Evolutionary conservation across 92 coral and sea anemone species (phyloP).

Genomic region (Parazoanthus darwini): DNA sequence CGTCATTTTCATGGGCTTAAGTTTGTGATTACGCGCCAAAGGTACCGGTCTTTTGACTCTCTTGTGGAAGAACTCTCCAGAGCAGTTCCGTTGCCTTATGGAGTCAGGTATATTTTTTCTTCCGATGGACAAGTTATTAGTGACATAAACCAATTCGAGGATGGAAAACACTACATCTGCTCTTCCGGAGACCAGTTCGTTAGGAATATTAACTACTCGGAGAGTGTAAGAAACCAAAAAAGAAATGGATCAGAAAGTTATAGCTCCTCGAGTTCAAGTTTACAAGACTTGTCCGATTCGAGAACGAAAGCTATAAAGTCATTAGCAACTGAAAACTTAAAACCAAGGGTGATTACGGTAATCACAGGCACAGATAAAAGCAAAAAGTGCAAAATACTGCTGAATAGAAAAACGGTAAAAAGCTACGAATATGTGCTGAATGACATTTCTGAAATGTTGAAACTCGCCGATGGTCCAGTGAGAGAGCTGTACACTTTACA

Average conservation of each 20-base stretch:
- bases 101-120: slow-evolving; percentile 73
- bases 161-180: slow-evolving; percentile 73
- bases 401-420: slow-evolving; percentile 77
- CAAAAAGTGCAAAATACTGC: slow-evolving; percentile 67
- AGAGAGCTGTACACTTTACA: slow-evolving; percentile 61
- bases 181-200: slow-evolving; percentile 88
- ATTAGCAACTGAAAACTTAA: slow-evolving; percentile 43
- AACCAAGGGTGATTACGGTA: slow-evolving; percentile 75
- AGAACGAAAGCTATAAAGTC: slow-evolving; percentile 50
- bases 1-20: slow-evolving; percentile 74
- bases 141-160: slow-evolving; percentile 65
- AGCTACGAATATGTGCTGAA: slow-evolving; percentile 70
- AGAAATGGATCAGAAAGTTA: slow-evolving; percentile 34
- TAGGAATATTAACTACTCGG: slow-evolving; percentile 62
- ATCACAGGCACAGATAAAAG: slow-evolving; percentile 55
- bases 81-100: slow-evolving; percentile 83
- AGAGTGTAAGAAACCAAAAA: slow-evolving; percentile 27
- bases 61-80: slow-evolving; percentile 73
- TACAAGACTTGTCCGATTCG: slow-evolving; percentile 50
- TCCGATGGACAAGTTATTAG: slow-evolving; percentile 61
- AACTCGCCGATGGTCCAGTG: slow-evolving; percentile 49
- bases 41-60: slow-evolving; percentile 73
- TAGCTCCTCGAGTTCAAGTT: slow-evolving; percentile 37
- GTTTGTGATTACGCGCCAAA: slow-evolving; percentile 69
- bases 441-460: slow-evolving; percentile 88